A percentile compares a stretch with the other conserved stretches of the same genome.
These are phyloP conservation scores for Diuraphis noxia DNA, from an alignment of 1,140 invertebrate species.

Conservation along the genomic window DNA sequence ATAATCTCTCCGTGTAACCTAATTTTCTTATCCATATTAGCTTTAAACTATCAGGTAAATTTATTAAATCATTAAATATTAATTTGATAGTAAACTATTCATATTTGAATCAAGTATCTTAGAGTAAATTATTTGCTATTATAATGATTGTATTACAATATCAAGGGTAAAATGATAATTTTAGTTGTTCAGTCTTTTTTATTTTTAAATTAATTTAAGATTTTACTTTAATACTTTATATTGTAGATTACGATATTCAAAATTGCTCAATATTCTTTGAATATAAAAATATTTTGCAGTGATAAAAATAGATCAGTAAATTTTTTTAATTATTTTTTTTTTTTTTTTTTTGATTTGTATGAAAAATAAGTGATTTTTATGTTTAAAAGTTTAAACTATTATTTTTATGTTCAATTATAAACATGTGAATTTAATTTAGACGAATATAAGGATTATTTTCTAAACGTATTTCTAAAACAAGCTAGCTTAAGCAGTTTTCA, in stretches of 20 bases:
- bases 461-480: neutral
- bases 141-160: neutral
- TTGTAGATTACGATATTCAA: too few species aligned
- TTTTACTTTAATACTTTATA: too few species aligned
- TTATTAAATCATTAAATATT: neutral
- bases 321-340: too few species aligned
- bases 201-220: too few species aligned
- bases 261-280: neutral
- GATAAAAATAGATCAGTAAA: neutral
- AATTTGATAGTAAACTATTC: neutral
- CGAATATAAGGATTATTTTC: neutral
- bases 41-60: neutral
- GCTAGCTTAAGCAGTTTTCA: too few species aligned
- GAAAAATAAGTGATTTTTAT: neutral
- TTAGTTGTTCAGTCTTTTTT: too few species aligned
- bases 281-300: neutral
- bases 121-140: neutral
- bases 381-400: neutral
- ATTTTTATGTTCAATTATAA: neutral
- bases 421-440: neutral
- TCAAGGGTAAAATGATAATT: neutral
- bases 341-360: neutral
- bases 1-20: neutral
- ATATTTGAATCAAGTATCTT: neutral
- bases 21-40: neutral